A percentile compares a stretch with the other conserved stretches of the same genome.
Conservation (phyloP, 2,113 vertebrate genomes). For the Phocoena sinus region DNA sequence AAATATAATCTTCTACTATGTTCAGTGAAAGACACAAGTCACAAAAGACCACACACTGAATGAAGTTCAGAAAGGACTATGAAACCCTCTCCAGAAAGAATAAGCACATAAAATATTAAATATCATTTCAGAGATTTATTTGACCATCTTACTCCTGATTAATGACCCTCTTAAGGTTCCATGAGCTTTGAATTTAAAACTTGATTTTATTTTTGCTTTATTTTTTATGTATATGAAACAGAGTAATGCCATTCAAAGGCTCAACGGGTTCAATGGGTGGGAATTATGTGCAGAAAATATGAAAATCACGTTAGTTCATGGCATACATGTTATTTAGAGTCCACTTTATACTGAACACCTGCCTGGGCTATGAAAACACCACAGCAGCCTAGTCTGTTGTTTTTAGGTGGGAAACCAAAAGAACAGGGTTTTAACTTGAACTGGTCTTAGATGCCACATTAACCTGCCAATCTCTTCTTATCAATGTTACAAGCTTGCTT, state of each 20-base stretch:
- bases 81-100: neutral
- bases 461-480: neutral
- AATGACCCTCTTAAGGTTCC: neutral
- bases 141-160: neutral
- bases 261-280: neutral
- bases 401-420: neutral
- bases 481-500: neutral
- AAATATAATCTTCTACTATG: neutral
- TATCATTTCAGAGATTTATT: neutral
- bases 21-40: neutral
- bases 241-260: neutral
- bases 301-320: neutral
- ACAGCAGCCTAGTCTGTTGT: neutral
- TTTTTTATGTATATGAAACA: neutral
- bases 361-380: neutral
- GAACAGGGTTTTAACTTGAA: neutral
- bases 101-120: neutral
- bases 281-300: neutral
- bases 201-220: neutral
- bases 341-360: neutral
- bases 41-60: neutral
- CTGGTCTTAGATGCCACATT: neutral
- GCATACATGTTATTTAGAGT: neutral
- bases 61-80: neutral
- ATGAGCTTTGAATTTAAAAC: neutral